These are phyloP conservation scores for Apotomis betuletana DNA, from an alignment of 2,888 invertebrate species.

Conservation along the genomic window DNA sequence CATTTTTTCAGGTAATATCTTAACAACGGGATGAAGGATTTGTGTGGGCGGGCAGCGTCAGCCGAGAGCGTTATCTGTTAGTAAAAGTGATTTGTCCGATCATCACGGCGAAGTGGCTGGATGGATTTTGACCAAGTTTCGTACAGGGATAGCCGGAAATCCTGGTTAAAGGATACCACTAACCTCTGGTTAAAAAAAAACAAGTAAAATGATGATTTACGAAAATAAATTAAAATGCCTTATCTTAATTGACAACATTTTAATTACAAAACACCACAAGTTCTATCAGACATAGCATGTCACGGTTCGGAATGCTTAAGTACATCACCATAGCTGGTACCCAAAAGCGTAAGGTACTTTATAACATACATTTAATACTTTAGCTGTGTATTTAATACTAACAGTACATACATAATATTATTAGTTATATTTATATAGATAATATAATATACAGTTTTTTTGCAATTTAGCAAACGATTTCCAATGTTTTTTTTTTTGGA, in stretches of 20 bases:
- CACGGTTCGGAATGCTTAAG: slow-evolving; percentile 77
- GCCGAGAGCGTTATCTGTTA: no score
- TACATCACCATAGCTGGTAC: slow-evolving; percentile 70
- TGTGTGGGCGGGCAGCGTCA: no score
- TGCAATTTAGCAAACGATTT: slow-evolving; percentile 54
- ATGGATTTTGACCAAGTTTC: no score
- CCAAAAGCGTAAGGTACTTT: slow-evolving; percentile 74
- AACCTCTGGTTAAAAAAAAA: no score
- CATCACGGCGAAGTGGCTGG: no score
- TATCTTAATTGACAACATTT: slow-evolving; percentile 81
- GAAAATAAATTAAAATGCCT: slow-evolving; percentile 55
- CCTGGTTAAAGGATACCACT: no score
- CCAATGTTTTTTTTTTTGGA: slow-evolving; percentile 42
- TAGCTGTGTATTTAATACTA: slow-evolving; percentile 78
- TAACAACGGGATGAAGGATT: no score
- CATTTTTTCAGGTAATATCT: no score
- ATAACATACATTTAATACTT: slow-evolving; percentile 73
- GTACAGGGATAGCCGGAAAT: no score
- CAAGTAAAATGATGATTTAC: slow-evolving; percentile 34
- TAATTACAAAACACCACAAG: slow-evolving; percentile 84
- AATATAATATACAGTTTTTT: slow-evolving; percentile 65
- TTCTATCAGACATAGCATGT: slow-evolving; percentile 78
- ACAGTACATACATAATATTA: slow-evolving; percentile 73
- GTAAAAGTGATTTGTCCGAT: no score
- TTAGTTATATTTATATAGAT: slow-evolving; percentile 66